Evolutionary conservation across 2,797 vertebrate species (phyloP).

Genomic region (Leucoraja ocellata): DNA sequence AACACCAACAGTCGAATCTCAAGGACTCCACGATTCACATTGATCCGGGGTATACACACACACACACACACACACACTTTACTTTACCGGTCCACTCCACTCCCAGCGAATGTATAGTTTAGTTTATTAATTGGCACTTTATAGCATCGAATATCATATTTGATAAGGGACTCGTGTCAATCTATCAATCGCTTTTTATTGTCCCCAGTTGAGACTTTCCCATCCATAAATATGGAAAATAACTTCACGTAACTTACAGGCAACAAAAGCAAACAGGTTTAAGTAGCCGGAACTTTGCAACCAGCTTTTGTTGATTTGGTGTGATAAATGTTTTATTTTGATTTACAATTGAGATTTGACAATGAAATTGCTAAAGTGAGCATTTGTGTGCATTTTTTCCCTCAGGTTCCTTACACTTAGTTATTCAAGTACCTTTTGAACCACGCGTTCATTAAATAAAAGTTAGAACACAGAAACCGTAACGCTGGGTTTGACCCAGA

Average conservation of each 20-base stretch:
- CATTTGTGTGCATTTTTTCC: too few species aligned
- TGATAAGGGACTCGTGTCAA: neutral
- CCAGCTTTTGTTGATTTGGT: neutral
- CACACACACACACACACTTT: neutral
- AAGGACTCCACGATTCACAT: neutral
- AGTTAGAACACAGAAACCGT: neutral
- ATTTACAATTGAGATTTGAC: neutral
- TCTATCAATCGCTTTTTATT: neutral
- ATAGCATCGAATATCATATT: too few species aligned
- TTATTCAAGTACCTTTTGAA: neutral
- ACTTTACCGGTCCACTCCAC: neutral
- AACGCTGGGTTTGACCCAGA: neutral
- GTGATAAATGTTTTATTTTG: neutral
- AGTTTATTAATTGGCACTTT: neutral
- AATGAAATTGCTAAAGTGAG: neutral
- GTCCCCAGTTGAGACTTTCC: neutral
- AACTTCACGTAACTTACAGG: neutral
- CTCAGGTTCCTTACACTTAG: neutral
- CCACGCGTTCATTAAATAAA: neutral
- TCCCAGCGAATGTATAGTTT: neutral
- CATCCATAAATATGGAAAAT: neutral
- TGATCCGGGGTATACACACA: neutral
- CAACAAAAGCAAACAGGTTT: neutral
- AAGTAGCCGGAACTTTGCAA: neutral
- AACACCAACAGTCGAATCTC: neutral